A percentile compares a stretch with the other conserved stretches of the same genome.
Evolutionary conservation across 2,797 vertebrate genomes (phyloP).

Genomic region (Periparus ater): DNA sequence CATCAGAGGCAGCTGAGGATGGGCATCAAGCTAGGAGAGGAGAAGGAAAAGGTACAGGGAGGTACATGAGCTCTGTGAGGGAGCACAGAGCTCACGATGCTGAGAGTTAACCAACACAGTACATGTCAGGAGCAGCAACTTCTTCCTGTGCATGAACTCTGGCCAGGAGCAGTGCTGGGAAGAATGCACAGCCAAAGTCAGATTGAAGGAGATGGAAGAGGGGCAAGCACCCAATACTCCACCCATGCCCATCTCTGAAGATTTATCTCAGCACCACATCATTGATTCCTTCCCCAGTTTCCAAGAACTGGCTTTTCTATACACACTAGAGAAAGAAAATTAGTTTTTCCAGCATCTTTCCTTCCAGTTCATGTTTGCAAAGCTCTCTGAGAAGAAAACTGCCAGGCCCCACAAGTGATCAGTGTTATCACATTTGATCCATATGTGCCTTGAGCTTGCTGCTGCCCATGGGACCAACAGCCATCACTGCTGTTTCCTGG

Average conservation of each 20-base stretch:
- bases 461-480: neutral
- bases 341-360: neutral
- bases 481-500: neutral
- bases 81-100: neutral
- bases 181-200: fast-evolving
- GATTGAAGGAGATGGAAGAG: neutral
- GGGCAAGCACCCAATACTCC: neutral
- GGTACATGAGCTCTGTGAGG: neutral
- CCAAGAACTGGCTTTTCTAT: neutral
- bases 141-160: neutral
- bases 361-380: neutral
- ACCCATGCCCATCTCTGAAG: neutral
- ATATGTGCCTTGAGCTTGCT: neutral
- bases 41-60: neutral
- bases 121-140: neutral
- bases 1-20: neutral
- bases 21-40: neutral
- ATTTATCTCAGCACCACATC: neutral
- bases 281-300: neutral
- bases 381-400: neutral
- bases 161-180: neutral
- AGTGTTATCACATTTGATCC: neutral
- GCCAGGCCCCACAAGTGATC: neutral
- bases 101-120: neutral
- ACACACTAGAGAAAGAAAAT: neutral